Evolutionary conservation across 2,888 invertebrate species (phyloP), one percentile per base, ranked within the genome.

Genomic region (Machimus rusticus): DNA sequence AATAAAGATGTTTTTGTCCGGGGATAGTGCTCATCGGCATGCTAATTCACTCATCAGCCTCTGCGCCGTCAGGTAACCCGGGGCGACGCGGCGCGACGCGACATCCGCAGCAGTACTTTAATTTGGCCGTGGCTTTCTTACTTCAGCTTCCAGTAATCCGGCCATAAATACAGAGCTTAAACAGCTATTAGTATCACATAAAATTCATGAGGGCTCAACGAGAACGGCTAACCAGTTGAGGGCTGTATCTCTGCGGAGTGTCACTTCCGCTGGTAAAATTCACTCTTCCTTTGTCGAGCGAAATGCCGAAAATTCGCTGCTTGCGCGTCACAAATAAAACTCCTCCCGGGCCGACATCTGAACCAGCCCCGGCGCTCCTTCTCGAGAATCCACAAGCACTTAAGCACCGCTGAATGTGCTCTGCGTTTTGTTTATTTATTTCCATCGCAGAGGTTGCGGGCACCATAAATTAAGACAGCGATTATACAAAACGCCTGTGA

Each of bases 401-500:
- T 85, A 85, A 85, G 74, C 12, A 57, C 39, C 77, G 86, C 57
- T 86, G 78, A 86, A 55, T 78, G 37, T 78, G 86, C 77, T 78
- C 74, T 9, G 86, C 55, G 39, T 55, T 37, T 77, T 86, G 77
- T 86, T 86, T 86, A 74, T 77, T 86, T 86, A 28, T 85, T 85
- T 74, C 37, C 55, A 55, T 31, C 51, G 31, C 37, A 23, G 14
- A 16, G 31, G 6, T 37, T 51, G 77, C 74, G 86, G 86, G 51
- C 77, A 77, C 87, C 81, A 86, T 87, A 87, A 88, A 88, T 85
- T 78, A 78, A 74, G 66, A 34, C 66, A 51, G 34, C 86, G 85
- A 57, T 85, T 87, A 66, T 55, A 87, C 87, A 87, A 88, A 87
- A 87, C 85, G 77, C 79, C 78, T 87, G 82, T 86, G 88, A 88